These are phyloP conservation scores for Arizona elegans DNA, from an alignment of 2,113 vertebrate genomes.

Conservation along the genomic window DNA sequence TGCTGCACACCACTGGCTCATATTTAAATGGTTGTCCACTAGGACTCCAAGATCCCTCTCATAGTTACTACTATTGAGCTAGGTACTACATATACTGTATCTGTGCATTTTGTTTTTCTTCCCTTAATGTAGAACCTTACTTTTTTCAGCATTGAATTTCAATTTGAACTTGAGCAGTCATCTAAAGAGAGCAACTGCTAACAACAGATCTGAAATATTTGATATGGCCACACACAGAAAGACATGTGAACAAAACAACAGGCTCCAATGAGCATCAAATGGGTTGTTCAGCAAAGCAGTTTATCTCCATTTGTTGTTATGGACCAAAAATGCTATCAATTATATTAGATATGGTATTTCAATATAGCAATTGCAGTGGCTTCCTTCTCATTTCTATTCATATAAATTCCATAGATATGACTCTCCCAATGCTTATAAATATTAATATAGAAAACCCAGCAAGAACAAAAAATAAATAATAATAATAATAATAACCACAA, in stretches of 20 bases:
- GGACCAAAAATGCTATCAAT: conserved; percentile 71
- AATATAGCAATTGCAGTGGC: conserved; percentile 66
- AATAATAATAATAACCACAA: conserved; percentile 78
- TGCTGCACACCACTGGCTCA: too few species aligned
- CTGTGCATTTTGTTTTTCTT: too few species aligned
- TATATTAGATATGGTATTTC: conserved; percentile 68
- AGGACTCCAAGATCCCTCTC: too few species aligned
- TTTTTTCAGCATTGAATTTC: too few species aligned
- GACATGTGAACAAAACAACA: conserved; percentile 32
- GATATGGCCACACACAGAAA: neutral
- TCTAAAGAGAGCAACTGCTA: neutral
- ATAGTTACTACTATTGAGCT: too few species aligned
- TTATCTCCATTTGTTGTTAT: conserved; percentile 48
- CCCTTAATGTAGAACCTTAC: too few species aligned
- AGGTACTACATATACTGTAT: too few species aligned
- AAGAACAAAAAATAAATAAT: conserved; percentile 71
- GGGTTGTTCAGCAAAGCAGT: conserved; percentile 67
- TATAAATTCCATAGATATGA: neutral
- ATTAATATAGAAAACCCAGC: conserved; percentile 71
- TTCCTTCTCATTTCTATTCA: conserved; percentile 61
- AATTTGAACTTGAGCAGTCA: neutral
- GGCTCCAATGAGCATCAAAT: conserved; percentile 47
- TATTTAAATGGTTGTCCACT: too few species aligned
- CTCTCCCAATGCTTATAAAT: conserved; percentile 75
- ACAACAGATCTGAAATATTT: conserved; percentile 35